Conservation (phyloP, 2,113 vertebrate genomes). For the Perca schrenkii region DNA sequence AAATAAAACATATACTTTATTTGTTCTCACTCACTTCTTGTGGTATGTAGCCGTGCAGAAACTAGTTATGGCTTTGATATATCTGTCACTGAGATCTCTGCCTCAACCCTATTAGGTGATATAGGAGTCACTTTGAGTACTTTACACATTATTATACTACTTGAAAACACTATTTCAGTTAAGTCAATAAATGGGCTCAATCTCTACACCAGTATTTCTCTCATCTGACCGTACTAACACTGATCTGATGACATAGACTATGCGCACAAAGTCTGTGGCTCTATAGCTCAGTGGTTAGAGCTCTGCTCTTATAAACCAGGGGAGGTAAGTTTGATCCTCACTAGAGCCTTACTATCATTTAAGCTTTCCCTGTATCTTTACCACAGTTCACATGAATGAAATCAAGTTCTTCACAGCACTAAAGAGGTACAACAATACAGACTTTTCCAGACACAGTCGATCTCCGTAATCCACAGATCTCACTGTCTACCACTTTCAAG, state of each 20-base stretch:
- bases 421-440: no score
- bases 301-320: slow-evolving; percentile 27
- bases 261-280: background rate
- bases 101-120: no score
- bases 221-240: no score
- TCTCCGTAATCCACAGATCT: no score
- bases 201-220: no score
- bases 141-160: background rate
- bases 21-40: background rate
- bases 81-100: background rate
- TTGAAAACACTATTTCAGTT: background rate
- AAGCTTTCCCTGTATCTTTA: no score
- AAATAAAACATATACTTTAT: background rate
- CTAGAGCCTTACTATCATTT: background rate
- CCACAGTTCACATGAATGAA: no score
- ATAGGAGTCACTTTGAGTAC: background rate
- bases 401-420: no score
- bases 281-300: slow-evolving; percentile 26
- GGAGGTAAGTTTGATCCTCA: slow-evolving; percentile 13
- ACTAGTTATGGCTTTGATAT: background rate
- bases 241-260: background rate
- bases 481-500: no score
- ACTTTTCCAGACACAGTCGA: no score
- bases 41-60: background rate
- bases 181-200: background rate